Evolutionary conservation across 2,113 vertebrate genomes (phyloP), one percentile per base, ranked within the genome.

Genomic region (Megaceryle torquata): DNA sequence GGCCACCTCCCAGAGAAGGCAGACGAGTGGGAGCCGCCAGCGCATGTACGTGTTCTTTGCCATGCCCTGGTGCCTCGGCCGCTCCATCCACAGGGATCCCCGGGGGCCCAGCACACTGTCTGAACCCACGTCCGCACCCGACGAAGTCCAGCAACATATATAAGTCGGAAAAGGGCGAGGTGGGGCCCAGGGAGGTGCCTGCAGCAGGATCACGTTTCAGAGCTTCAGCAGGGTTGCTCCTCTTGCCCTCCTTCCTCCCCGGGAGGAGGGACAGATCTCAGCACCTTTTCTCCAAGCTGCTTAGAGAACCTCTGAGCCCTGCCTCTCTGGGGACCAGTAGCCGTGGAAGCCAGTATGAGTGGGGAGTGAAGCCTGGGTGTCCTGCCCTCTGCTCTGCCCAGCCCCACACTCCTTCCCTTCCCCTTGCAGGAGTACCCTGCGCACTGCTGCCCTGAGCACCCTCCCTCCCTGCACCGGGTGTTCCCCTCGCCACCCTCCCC

Each of bases 1-100:
- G 15, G 97, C 98, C 39, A 97, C 94, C 95, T 99, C 98, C 98
- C 99, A 99, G 56, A 99, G 74, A 6, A 99, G 98, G 97, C 99
- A 99, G 12, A 98, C 64, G 0, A 97, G 92, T 0, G 99, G 99
- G 61, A 99, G 98, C 50, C 98, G 98, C 94, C 98, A 86, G 67
- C 99, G 98, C 31, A 99, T 92, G 46, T 97, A 85, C 0, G 99
- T 99, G 98, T 99, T 99, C 96, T 98, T 99, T 0, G 61, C 82
- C 98, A 98, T 98, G 57, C 81, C 91, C 56, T 74, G 39, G 65
- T 77, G 84, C 65, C 72, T 69, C 4, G 57, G 63, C 41, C 50
- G 53, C 29, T 71, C 79, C 90, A n/a, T 64, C 29, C 7, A 0
- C 93, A 64, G 60, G 29, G 56, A 22, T 5, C 18, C 19, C 39